phyloP scores from a whole-genome alignment of 30 jellyfish, hydroid and myxozoan species.

The Mastigias papua region DNA sequence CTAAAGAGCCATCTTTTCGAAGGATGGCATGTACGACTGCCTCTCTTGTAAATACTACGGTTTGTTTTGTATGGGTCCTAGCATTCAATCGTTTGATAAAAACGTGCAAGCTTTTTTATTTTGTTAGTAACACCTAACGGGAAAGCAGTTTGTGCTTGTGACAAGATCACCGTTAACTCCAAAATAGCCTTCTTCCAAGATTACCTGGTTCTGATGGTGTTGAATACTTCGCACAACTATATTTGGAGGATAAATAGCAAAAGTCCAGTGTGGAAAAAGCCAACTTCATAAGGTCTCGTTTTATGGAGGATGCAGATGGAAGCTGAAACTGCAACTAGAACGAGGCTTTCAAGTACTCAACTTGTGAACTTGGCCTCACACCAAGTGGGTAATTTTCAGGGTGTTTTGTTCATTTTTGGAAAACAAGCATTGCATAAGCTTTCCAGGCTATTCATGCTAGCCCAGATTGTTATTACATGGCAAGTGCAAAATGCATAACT shows the following conservation, averaged over 20 bases:
- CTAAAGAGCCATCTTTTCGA: background rate
- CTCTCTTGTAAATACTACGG: background rate
- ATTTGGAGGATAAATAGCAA: background rate
- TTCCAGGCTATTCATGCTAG: background rate
- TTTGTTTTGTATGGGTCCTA: background rate
- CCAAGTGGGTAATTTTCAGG: conserved; percentile 13
- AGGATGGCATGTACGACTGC: background rate
- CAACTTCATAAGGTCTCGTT: background rate
- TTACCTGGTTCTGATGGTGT: background rate
- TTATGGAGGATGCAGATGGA: conserved; percentile 20
- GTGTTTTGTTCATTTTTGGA: background rate
- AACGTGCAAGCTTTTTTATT: background rate
- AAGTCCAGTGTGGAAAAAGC: background rate
- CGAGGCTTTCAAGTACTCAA: conserved; percentile 32
- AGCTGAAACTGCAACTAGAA: conserved; percentile 5
- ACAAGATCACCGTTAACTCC: background rate
- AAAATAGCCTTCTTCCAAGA: background rate
- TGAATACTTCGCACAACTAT: background rate
- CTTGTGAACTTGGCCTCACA: conserved; percentile 57
- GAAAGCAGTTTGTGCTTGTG: too few species aligned
- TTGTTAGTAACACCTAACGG: background rate
- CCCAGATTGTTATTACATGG: too few species aligned
- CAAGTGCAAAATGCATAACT: too few species aligned
- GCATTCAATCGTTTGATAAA: background rate
- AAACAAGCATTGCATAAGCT: background rate